These are phyloP conservation scores for Lamprotornis superbus DNA, from an alignment of 2,113 vertebrate genomes.

Conservation along the genomic window DNA sequence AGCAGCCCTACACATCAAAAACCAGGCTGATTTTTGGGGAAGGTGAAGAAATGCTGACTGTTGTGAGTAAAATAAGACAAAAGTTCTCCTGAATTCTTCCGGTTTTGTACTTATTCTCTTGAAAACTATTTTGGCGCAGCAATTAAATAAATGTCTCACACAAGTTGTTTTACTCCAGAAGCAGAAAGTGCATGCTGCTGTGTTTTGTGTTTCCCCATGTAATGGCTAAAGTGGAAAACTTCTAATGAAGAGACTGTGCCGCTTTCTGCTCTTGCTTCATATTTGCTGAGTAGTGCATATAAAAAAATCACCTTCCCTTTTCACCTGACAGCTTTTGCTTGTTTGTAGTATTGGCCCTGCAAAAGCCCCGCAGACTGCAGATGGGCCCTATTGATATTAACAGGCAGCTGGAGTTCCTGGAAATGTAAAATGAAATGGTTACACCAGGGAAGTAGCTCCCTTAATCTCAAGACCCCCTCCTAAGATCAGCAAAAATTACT, in stretches of 20 bases:
- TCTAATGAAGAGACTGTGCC: not conserved
- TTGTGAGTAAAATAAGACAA: not conserved
- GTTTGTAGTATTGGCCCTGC: rapidly evolving
- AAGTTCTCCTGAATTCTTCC: not conserved
- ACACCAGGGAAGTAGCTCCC: conserved; percentile 36
- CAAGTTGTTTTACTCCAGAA: not conserved
- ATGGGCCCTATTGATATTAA: not conserved
- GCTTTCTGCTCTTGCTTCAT: not conserved
- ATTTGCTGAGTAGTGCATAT: not conserved
- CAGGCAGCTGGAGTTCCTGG: conserved; percentile 13
- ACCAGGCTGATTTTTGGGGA: rapidly evolving
- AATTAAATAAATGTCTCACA: not conserved
- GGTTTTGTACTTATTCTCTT: not conserved
- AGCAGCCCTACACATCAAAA: rapidly evolving
- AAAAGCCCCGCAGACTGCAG: not conserved
- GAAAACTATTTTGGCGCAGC: not conserved
- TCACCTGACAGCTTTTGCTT: not conserved
- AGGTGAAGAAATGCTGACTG: not conserved
- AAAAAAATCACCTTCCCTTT: not conserved
- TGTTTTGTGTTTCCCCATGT: not conserved
- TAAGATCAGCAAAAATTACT: conserved; percentile 46
- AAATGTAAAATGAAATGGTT: conserved; percentile 61
- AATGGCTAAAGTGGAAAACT: not conserved
- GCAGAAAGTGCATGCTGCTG: not conserved
- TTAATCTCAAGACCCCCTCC: conserved; percentile 28